phyloP scores from a whole-genome alignment of 2,113 vertebrate species.

The Pavo muticus region DNA sequence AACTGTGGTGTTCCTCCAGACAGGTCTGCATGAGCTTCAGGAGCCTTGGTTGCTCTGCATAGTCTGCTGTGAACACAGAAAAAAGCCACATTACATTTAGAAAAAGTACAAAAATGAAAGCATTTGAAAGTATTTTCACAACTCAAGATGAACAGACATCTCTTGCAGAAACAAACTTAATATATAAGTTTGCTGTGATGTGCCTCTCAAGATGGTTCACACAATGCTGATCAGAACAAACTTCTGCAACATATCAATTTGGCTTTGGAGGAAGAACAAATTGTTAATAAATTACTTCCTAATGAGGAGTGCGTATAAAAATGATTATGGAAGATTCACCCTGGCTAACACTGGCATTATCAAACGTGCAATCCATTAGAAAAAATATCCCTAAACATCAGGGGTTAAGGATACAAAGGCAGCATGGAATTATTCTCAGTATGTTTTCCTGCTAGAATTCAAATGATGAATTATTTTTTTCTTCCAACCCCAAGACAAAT shows the following conservation, averaged over 20 bases:
- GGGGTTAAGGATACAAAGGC: background rate
- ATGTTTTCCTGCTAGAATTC: background rate
- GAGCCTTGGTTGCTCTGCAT: constrained; percentile 57
- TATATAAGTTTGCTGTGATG: rapidly evolving
- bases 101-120: background rate
- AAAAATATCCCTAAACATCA: background rate
- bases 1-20: constrained; percentile 77
- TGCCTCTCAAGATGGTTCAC: rapidly evolving
- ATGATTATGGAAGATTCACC: background rate
- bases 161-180: background rate
- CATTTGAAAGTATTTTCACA: background rate
- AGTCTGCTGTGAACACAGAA: constrained; percentile 35
- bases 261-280: background rate
- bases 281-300: background rate
- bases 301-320: background rate
- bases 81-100: background rate
- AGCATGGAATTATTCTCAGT: background rate
- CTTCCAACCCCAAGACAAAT: background rate
- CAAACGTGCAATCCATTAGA: background rate
- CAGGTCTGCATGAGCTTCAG: constrained; percentile 78
- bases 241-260: background rate
- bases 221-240: background rate
- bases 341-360: background rate
- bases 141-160: background rate
- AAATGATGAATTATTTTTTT: background rate